Base-by-base conservation (phyloP, 2,888 invertebrate species). In the Gymnocheta viridis region DNA sequence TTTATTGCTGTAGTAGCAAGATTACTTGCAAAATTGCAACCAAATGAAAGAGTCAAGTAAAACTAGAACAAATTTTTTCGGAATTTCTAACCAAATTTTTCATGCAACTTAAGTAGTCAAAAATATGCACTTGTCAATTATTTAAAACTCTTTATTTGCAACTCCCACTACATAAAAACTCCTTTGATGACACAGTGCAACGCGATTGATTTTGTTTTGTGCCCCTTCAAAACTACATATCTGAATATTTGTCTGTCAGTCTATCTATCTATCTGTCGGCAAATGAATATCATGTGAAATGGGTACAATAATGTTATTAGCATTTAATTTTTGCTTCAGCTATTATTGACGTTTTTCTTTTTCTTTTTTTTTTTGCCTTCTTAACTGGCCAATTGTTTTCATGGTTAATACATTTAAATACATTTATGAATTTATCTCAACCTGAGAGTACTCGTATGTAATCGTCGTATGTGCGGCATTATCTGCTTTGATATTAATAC, bases 241-340 rank as follows among this genome's bases (percentile, higher is more conserved):
- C 24, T 14, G n/a, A 4, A 2, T 32, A 32, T 44, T 70, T 54
- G 47, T 32, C 44, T 35, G 6, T 35, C 51, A 7, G 12, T 69
- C n/a, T 41, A 19, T 27, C 32, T 41, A 19, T 27, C 32, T 32
- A 41, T 72, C 60, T 60, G 62, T 74, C 38, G 51, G 24, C 62
- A 17, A 35, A 2, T 27, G 24, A 62, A 44, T 69, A 74, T 54
- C 74, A 82, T 69, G 76, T 76, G 62, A 62, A 76, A 74, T 77
- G 69, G 58, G 69, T 74, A 81, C 84, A 81, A 84, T 84, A 78
- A 81, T 81, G 62, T 81, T 84, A 83, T 83, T 84, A 84, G 81
- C 81, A 84, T 84, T 84, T 81, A 81, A 81, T 84, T 81, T 81
- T 81, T 66, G 35, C 73, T 80, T 78, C 35, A 54, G 32, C 17